Evolutionary conservation across 2,888 invertebrate species (phyloP).

Genomic region (Acronicta leporina): DNA sequence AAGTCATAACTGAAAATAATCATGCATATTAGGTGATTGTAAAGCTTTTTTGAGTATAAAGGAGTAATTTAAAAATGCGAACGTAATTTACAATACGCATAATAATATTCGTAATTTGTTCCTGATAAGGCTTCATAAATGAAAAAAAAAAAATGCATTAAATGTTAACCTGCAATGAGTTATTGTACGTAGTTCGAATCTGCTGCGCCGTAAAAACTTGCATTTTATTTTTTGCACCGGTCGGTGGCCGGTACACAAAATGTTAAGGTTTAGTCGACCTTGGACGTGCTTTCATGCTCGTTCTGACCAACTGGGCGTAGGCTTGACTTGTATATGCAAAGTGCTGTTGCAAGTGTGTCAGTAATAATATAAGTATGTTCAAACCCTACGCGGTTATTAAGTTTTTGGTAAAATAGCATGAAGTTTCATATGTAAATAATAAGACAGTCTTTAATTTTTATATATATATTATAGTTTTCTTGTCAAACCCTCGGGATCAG

Average conservation of each 20-base stretch:
- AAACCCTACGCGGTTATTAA: neutral
- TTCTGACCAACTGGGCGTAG: conserved; percentile 69
- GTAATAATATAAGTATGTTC: conserved; percentile 2
- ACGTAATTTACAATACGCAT: neutral
- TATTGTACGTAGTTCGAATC: conserved; percentile 22
- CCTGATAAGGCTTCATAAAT: conserved; percentile 13
- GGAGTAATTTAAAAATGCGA: neutral
- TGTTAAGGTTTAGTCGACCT: conserved; percentile 82
- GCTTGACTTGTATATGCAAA: conserved; percentile 47
- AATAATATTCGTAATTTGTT: conserved; percentile 2
- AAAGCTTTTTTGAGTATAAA: neutral
- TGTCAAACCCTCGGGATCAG: too few relatives aligned
- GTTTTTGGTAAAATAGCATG: too few relatives aligned
- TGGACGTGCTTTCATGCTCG: conserved; percentile 78
- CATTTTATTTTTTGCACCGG: conserved; percentile 67
- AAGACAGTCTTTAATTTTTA: too few relatives aligned
- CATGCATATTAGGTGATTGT: neutral
- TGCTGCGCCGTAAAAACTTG: conserved; percentile 54
- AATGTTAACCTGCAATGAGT: conserved; percentile 39
- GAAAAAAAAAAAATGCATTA: conserved; percentile 23
- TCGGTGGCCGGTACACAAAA: conserved; percentile 69
- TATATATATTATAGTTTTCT: too few relatives aligned
- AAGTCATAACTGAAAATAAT: neutral
- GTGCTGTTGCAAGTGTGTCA: conserved; percentile 29
- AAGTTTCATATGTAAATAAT: too few relatives aligned